Evolutionary conservation across 2,888 invertebrate genomes (phyloP).

Genomic region (Acleris literana): DNA sequence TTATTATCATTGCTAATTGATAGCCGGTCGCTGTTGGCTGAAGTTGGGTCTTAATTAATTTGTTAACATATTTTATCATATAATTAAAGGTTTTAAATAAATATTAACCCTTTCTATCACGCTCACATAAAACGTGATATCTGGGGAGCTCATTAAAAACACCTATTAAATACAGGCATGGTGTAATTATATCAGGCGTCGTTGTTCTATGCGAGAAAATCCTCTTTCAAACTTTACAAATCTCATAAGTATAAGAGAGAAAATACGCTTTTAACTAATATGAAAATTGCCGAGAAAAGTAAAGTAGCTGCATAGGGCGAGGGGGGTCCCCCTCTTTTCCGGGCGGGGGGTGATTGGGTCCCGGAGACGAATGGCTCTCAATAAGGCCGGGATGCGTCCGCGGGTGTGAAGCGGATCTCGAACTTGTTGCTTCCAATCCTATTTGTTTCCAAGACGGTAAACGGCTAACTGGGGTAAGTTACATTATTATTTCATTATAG

Average conservation of each 20-base stretch:
- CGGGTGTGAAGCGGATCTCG: slow-evolving; percentile 56
- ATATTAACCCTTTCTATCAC: background rate
- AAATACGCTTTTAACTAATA: slow-evolving; percentile 44
- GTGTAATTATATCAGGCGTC: slow-evolving; percentile 19
- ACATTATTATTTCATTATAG: slow-evolving; percentile 24
- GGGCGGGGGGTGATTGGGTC: slow-evolving; percentile 50
- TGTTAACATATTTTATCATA: no score
- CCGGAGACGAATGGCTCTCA: slow-evolving; percentile 69
- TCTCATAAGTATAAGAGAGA: slow-evolving; percentile 35
- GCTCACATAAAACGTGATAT: background rate
- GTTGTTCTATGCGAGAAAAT: slow-evolving; percentile 29
- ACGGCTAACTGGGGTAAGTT: slow-evolving; percentile 27
- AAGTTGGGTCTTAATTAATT: no score
- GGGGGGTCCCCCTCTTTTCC: slow-evolving; percentile 2
- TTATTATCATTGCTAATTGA: no score
- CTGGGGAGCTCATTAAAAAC: slow-evolving; percentile 22
- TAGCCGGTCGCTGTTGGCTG: no score
- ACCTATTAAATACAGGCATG: background rate
- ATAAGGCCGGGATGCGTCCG: slow-evolving; percentile 66
- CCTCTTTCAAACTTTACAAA: slow-evolving; percentile 38
- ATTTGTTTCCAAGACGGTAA: slow-evolving; percentile 46
- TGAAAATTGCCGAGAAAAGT: slow-evolving; percentile 49
- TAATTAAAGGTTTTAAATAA: background rate
- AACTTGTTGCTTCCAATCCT: slow-evolving; percentile 72
- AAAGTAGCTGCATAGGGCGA: slow-evolving; percentile 43